These are phyloP conservation scores for Cosmia trapezina DNA, from an alignment of 2,888 invertebrate genomes.

Conservation along the genomic window DNA sequence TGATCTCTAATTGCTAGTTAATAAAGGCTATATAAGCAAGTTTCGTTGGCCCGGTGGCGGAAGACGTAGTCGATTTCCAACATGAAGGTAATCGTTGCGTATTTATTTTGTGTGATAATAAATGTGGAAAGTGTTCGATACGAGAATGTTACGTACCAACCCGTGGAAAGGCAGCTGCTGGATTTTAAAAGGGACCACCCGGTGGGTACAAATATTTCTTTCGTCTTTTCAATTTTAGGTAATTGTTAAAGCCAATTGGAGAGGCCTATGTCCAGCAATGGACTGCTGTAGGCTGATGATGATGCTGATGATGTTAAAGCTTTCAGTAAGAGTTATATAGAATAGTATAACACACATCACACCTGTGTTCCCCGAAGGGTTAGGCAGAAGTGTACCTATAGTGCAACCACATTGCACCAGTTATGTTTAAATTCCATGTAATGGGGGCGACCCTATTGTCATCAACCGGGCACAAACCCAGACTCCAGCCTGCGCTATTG, in stretches of 20 bases:
- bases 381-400: neutral
- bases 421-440: neutral
- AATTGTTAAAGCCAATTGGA: neutral
- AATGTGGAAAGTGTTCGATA: conserved; percentile 38
- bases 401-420: neutral
- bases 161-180: conserved; percentile 69
- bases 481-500: neutral
- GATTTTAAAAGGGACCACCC: conserved; percentile 72
- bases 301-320: too few species aligned
- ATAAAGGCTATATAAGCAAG: conserved; percentile 26
- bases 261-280: too few species aligned
- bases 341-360: neutral
- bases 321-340: neutral
- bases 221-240: neutral
- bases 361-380: too few species aligned
- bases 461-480: neutral
- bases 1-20: neutral
- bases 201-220: conserved; percentile 54
- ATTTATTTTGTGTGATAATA: conserved; percentile 26
- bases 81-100: conserved; percentile 50
- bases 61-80: conserved; percentile 26
- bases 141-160: conserved; percentile 61
- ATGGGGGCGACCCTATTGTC: neutral
- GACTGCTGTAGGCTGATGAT: too few species aligned
- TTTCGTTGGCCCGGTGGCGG: too few species aligned